These are phyloP conservation scores for Arvicanthis niloticus DNA, from an alignment of 2,113 vertebrate species.

Conservation along the genomic window DNA sequence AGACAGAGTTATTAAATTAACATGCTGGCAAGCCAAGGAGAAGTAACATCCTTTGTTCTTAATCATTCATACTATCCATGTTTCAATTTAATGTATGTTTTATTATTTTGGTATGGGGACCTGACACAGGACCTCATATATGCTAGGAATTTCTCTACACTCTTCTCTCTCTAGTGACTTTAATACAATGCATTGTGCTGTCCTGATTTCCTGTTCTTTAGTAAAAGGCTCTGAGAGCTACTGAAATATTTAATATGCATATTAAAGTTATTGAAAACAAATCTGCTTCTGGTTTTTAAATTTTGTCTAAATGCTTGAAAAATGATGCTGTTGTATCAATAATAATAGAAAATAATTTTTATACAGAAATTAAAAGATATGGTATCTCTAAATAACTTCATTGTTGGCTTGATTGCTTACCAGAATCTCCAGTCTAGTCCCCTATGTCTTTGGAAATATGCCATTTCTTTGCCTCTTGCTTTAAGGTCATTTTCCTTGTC, in stretches of 20 bases:
- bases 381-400: background rate
- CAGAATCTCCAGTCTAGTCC: background rate
- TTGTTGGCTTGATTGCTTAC: background rate
- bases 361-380: background rate
- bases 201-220: background rate
- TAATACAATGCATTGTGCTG: background rate
- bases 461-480: background rate
- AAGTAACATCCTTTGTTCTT: background rate
- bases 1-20: no score
- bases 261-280: background rate
- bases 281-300: background rate
- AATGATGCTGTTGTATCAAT: background rate
- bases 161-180: background rate
- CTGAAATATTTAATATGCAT: background rate
- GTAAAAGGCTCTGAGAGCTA: background rate
- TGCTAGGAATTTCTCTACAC: background rate
- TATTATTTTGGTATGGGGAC: background rate
- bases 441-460: background rate
- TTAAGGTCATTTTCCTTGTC: constrained; percentile 12
- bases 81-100: background rate
- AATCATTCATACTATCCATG: background rate
- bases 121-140: background rate
- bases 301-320: background rate
- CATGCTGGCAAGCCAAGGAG: no score
- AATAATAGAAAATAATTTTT: background rate